Evolutionary conservation across 2,888 invertebrate genomes (phyloP), one percentile per base, ranked within the genome.

Genomic region (Mythimna ferrago): DNA sequence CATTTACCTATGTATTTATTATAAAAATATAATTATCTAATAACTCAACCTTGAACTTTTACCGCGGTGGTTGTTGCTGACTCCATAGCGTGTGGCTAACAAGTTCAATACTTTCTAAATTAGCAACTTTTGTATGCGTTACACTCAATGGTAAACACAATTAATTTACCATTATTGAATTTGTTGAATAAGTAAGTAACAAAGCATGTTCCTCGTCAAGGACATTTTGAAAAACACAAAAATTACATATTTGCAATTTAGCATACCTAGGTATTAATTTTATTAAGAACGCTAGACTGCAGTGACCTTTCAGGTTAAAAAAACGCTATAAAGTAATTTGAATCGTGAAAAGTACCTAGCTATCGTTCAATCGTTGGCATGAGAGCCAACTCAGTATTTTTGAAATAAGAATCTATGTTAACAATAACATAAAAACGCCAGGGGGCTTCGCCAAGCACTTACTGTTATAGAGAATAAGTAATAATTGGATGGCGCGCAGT

Each of bases 11-110:
- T 14, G 11, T 56, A 44, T 21, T 32, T 48, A 66, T 73, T 53
- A 7, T 19, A 19, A 7, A 68, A 71, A 71, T 32, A 41, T 83
- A 72, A 70, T 74, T 65, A 77, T 77, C 67, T 80, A 73, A 77
- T 60, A 44, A 16, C n/a, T 32, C 21, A 65, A 58, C 85, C 83
- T 81, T 84, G 79, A 83, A 79, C 73, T 74, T 61, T 66, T 67
- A 71, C 51, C 62, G 48, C 21, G 67, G 38, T 32, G 51, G 57
- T 82, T 83, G 66, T 80, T 64, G 67, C 73, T 51, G 73, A 70
- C 16, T 56, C 61, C 66, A 51, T 70, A 63, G 54, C 81, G 56
- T 74, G 35, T 57, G 58, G 66, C 56, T 69, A 66, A 66, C 69
- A 77, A 81, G 54, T 78, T 74, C 60, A 66, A 74, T 77, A 81